Evolutionary conservation across 2,888 invertebrate genomes (phyloP).

Genomic region (Mayetiola destructor): DNA sequence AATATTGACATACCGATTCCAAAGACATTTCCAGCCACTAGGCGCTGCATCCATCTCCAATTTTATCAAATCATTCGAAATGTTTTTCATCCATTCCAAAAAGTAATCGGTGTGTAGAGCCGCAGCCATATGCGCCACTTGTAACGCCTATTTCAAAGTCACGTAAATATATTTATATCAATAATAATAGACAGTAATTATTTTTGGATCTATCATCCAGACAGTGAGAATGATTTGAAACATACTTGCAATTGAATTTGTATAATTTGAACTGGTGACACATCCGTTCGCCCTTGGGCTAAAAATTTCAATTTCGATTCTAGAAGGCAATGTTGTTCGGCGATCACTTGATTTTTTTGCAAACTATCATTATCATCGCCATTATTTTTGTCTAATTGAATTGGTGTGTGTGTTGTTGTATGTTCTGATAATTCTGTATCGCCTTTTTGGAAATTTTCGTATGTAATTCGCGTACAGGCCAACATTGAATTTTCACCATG

Average conservation of each 20-base stretch:
- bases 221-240: too few species aligned
- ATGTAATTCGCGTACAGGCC: neutral
- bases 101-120: constrained; percentile 45
- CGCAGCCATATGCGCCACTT: constrained; percentile 45
- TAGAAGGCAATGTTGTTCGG: constrained; percentile 29
- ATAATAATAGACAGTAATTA: too few species aligned
- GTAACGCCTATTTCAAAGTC: constrained; percentile 40
- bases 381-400: constrained; percentile 17
- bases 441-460: constrained; percentile 24
- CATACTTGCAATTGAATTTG: constrained; percentile 45
- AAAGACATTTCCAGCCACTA: constrained; percentile 51
- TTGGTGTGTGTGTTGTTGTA: constrained; percentile 17
- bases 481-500: neutral
- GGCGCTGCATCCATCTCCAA: constrained; percentile 52
- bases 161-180: neutral
- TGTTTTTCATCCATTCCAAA: constrained; percentile 44
- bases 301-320: constrained; percentile 44
- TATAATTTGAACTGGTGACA: constrained; percentile 45
- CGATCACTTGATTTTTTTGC: constrained; percentile 32
- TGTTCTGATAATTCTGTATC: constrained; percentile 19
- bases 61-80: constrained; percentile 43
- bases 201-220: too few species aligned
- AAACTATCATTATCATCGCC: too few species aligned
- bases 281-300: constrained; percentile 39
- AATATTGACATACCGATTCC: constrained; percentile 49